Percentiles rank a stretch among this genome's conserved stretches.
phyloP scores from a whole-genome alignment of 2,888 invertebrate genomes.

The Gymnocheta viridis region DNA sequence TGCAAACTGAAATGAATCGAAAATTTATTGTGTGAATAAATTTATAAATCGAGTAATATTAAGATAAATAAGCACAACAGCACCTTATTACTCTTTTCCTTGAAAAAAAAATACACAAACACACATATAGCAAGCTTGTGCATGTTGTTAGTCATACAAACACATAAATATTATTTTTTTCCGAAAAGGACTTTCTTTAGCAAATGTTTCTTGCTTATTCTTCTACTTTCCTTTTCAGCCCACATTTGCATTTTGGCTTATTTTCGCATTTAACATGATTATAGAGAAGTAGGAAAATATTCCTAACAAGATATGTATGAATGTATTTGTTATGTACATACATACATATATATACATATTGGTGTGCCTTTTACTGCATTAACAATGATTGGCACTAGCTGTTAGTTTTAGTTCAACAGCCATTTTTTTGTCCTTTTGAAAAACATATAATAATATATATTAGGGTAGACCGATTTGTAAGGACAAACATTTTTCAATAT shows the following conservation, averaged over 20 bases:
- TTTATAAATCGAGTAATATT: conserved; percentile 69
- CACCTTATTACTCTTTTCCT: conserved; percentile 31
- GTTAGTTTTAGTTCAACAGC: conserved; percentile 70
- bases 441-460: no score
- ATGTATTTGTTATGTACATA: no score
- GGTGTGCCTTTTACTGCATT: conserved; percentile 70
- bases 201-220: background rate
- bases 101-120: background rate
- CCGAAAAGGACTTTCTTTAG: background rate
- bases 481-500: no score
- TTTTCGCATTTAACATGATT: background rate
- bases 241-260: conserved; percentile 41
- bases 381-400: conserved; percentile 73
- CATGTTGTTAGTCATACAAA: background rate
- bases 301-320: background rate
- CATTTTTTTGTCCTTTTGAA: conserved; percentile 8
- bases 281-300: background rate
- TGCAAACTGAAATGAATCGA: conserved; percentile 17
- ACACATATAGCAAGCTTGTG: background rate
- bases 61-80: conserved; percentile 64
- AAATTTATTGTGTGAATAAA: conserved; percentile 73
- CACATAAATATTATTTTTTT: conserved; percentile 14
- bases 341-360: no score
- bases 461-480: no score
- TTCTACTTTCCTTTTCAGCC: background rate